Percentiles rank a stretch among this genome's conserved stretches.
These are phyloP conservation scores for Epinephelus awoara DNA, from an alignment of 2,797 vertebrate species.

Conservation along the genomic window DNA sequence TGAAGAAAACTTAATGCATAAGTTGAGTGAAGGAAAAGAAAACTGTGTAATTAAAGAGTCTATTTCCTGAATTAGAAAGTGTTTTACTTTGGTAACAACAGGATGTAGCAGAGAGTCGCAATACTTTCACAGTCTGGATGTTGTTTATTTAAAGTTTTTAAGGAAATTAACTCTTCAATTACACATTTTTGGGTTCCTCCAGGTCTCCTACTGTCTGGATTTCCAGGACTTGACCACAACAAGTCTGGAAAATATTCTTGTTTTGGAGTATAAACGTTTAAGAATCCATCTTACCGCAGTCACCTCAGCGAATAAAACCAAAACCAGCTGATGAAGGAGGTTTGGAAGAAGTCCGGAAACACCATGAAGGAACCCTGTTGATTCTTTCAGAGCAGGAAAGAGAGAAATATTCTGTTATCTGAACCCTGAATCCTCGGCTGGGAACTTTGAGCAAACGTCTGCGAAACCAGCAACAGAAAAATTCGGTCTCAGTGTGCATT, in stretches of 20 bases:
- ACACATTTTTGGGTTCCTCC: not conserved
- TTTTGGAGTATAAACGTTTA: slow-evolving; percentile 39
- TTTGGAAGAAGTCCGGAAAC: slow-evolving; percentile 3
- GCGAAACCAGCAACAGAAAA: not conserved
- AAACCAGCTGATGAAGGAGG: not conserved
- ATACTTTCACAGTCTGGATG: slow-evolving; percentile 30
- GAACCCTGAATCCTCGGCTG: slow-evolving; percentile 14
- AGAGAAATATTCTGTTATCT: not conserved
- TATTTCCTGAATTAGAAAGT: not conserved
- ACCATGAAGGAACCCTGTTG: not conserved
- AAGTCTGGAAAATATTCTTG: not conserved
- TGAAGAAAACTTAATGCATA: not conserved
- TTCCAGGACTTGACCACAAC: not conserved
- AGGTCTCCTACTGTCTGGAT: not conserved
- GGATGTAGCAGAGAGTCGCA: slow-evolving; percentile 18
- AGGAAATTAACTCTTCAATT: not conserved
- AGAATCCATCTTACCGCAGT: not conserved
- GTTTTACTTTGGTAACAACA: slow-evolving; percentile 61
- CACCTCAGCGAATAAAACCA: not conserved
- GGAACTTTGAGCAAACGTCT: not conserved
- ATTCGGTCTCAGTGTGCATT: not conserved
- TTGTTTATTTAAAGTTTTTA: not conserved
- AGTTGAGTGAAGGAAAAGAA: not conserved
- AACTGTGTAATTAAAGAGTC: slow-evolving; percentile 6
- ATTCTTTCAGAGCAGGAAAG: slow-evolving; percentile 1